phyloP scores from a whole-genome alignment of 2,888 invertebrate species.

The Rotaria sp. region DNA sequence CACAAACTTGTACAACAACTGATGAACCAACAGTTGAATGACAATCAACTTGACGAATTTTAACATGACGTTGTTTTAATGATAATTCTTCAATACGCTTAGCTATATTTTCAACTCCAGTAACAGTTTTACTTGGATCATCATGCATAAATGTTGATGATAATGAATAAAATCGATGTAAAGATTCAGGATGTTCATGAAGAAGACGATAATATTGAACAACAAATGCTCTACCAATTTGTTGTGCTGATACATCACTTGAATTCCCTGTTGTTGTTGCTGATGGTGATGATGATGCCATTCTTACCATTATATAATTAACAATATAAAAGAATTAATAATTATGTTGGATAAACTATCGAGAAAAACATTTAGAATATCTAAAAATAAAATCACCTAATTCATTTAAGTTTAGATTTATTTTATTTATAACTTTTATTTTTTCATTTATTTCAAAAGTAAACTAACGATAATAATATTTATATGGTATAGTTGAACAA shows the following conservation, averaged over 20 bases:
- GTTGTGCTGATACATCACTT: constrained; percentile 69
- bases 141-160: constrained; percentile 77
- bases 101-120: constrained; percentile 73
- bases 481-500: background rate
- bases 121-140: constrained; percentile 63
- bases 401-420: too few relatives aligned
- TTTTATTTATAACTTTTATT: too few relatives aligned
- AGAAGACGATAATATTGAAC: constrained; percentile 96
- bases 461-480: background rate
- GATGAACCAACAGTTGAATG: constrained; percentile 86
- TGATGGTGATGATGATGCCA: background rate
- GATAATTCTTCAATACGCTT: constrained; percentile 87
- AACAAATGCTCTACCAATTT: constrained; percentile 95
- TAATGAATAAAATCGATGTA: constrained; percentile 76
- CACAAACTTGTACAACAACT: constrained; percentile 86
- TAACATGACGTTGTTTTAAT: constrained; percentile 91
- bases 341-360: background rate
- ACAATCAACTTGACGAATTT: constrained; percentile 90
- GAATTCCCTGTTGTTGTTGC: background rate
- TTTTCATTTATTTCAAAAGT: too few relatives aligned
- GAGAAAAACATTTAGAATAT: background rate
- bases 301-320: background rate
- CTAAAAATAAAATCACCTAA: background rate
- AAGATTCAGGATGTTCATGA: constrained; percentile 41
- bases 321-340: background rate